A percentile compares a stretch with the other conserved stretches of the same genome.
These are phyloP conservation scores for Bubo scandiacus DNA, from an alignment of 2,113 vertebrate genomes.

Conservation along the genomic window DNA sequence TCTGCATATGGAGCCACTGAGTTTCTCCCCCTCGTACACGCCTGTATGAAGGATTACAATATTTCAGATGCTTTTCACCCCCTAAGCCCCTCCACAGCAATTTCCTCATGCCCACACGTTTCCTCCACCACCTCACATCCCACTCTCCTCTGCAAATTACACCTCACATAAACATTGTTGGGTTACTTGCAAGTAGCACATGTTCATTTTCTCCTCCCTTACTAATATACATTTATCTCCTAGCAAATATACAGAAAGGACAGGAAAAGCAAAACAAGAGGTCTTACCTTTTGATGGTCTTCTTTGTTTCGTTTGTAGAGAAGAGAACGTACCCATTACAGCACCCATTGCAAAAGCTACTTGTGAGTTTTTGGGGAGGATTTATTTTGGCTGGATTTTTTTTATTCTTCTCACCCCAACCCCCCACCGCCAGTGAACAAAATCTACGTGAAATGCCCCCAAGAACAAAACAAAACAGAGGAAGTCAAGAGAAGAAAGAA, in stretches of 20 bases:
- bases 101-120: neutral
- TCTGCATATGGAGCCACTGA: slow-evolving; percentile 13
- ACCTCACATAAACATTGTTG: neutral
- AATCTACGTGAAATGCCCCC: slow-evolving; percentile 44
- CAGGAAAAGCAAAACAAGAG: slow-evolving; percentile 40
- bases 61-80: slow-evolving; percentile 14
- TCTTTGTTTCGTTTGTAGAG: slow-evolving; percentile 94
- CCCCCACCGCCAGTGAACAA: slow-evolving; percentile 28
- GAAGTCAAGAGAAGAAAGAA: slow-evolving; percentile 47
- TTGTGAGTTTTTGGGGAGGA: slow-evolving; percentile 41
- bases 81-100: neutral
- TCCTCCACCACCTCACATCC: neutral
- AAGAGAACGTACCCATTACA: slow-evolving; percentile 95
- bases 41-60: neutral
- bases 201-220: slow-evolving; percentile 14
- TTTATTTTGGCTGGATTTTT: slow-evolving; percentile 38
- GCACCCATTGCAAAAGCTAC: slow-evolving; percentile 87
- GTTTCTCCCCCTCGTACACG: neutral
- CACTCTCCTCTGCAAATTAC: slow-evolving; percentile 21
- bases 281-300: slow-evolving; percentile 92
- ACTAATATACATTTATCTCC: neutral
- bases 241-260: slow-evolving; percentile 3
- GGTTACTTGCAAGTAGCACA: slow-evolving; percentile 48
- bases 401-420: neutral
- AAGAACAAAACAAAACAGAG: slow-evolving; percentile 27